Evolutionary conservation across 2,888 invertebrate genomes (phyloP).

Genomic region (Leptarthrus brevirostris): DNA sequence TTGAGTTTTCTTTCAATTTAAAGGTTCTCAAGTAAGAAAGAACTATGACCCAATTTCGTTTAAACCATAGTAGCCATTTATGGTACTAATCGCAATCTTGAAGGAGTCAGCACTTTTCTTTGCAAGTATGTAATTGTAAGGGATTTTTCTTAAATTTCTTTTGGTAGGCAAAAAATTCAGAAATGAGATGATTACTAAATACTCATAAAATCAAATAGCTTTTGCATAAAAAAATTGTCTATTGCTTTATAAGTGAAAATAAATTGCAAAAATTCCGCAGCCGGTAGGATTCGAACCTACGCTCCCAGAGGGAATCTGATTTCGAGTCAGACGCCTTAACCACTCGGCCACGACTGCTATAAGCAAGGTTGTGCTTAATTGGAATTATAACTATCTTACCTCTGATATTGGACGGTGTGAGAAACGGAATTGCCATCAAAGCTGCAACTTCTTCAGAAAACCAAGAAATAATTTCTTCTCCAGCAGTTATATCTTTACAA

Average conservation of each 20-base stretch:
- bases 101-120: too few relatives aligned
- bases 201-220: too few relatives aligned
- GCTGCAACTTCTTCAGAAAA: constrained; percentile 82
- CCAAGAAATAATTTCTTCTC: constrained; percentile 83
- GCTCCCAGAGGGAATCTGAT: constrained; percentile 84
- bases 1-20: too few relatives aligned
- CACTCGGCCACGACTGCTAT: constrained; percentile 67
- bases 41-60: too few relatives aligned
- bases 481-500: constrained; percentile 68
- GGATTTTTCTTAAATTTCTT: too few relatives aligned
- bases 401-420: constrained; percentile 82
- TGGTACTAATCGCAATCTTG: too few relatives aligned
- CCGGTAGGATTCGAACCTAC: constrained; percentile 89
- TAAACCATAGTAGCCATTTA: too few relatives aligned
- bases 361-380: constrained; percentile 79
- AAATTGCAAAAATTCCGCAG: constrained; percentile 69
- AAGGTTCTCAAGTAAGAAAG: too few relatives aligned
- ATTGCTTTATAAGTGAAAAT: constrained; percentile 56
- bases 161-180: too few relatives aligned
- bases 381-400: constrained; percentile 69
- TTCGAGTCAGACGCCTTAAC: constrained; percentile 68
- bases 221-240: too few relatives aligned
- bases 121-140: too few relatives aligned
- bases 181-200: too few relatives aligned
- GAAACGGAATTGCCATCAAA: constrained; percentile 80